These are phyloP conservation scores for Montipora capitata DNA, from an alignment of 92 coral and sea anemone species.

Conservation along the genomic window DNA sequence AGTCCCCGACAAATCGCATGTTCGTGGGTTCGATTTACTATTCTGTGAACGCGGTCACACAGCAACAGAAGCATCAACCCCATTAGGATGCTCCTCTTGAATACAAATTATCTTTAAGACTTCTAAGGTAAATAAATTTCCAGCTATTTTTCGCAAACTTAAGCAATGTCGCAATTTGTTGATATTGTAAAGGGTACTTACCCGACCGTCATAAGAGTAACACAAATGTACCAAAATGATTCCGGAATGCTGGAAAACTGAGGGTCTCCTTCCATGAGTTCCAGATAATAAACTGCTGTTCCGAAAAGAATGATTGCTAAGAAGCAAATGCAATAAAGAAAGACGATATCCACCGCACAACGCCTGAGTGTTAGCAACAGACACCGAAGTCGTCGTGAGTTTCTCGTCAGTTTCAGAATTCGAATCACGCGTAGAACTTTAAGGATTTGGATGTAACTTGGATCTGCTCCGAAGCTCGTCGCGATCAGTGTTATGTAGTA, in stretches of 20 bases:
- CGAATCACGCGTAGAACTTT: conserved; percentile 87
- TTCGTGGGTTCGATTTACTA: too few relatives aligned
- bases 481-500: conserved; percentile 78
- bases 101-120: too few relatives aligned
- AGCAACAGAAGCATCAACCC: too few relatives aligned
- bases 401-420: conserved; percentile 88
- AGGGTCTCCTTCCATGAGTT: conserved; percentile 70
- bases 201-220: conserved; percentile 94
- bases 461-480: conserved; percentile 78
- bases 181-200: conserved; percentile 38
- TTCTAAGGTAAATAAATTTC: too few relatives aligned
- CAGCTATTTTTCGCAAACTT: too few relatives aligned
- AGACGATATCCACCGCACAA: conserved; percentile 87
- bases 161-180: too few relatives aligned
- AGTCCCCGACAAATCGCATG: too few relatives aligned
- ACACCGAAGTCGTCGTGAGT: conserved; percentile 87
- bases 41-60: too few relatives aligned
- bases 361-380: conserved; percentile 84
- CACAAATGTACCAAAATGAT: conserved; percentile 92
- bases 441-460: conserved; percentile 83
- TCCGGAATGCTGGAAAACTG: conserved; percentile 92
- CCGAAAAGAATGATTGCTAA: conserved; percentile 91
- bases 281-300: conserved; percentile 82
- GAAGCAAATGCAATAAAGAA: conserved; percentile 88
- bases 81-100: too few relatives aligned